A percentile compares a stretch with the other conserved stretches of the same genome.
phyloP scores from a whole-genome alignment of 2,888 invertebrate genomes.

The Nipponacmea schrenckii region DNA sequence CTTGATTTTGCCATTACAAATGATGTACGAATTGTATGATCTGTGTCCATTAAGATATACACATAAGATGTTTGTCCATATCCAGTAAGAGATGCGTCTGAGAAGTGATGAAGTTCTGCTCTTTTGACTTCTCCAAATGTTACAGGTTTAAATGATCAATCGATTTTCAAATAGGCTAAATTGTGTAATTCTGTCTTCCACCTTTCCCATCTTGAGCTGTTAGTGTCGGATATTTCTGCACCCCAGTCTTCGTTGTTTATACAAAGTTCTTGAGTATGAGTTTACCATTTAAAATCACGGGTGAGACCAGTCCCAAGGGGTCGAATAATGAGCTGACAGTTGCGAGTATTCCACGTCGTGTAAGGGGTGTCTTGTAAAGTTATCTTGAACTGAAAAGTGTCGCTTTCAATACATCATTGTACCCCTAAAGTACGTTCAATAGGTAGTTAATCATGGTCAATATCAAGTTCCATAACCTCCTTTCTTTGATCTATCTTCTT shows the following conservation, averaged over 20 bases:
- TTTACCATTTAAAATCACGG: constrained; percentile 5
- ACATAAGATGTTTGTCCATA: not conserved
- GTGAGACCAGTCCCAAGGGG: constrained; percentile 14
- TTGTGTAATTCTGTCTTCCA: no score
- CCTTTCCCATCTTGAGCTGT: no score
- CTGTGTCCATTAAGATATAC: no score
- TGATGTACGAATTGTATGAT: no score
- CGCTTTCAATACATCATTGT: constrained; percentile 13
- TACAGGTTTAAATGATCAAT: no score
- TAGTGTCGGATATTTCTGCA: no score
- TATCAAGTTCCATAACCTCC: constrained; percentile 11
- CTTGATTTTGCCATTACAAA: not conserved
- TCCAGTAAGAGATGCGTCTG: not conserved
- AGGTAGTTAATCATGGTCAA: constrained; percentile 13
- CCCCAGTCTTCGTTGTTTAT: no score
- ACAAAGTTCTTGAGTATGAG: no score
- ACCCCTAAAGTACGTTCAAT: constrained; percentile 20
- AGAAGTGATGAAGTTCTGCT: not conserved
- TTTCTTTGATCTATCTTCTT: constrained; percentile 8
- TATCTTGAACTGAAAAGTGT: constrained; percentile 10
- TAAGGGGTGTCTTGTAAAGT: not conserved
- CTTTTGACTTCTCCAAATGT: constrained; percentile 13
- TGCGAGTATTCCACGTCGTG: constrained; percentile 10
- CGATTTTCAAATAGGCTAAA: no score
- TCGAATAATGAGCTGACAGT: constrained; percentile 14